phyloP scores from a whole-genome alignment of 1,140 invertebrate species.

The Drosophila santomea region DNA sequence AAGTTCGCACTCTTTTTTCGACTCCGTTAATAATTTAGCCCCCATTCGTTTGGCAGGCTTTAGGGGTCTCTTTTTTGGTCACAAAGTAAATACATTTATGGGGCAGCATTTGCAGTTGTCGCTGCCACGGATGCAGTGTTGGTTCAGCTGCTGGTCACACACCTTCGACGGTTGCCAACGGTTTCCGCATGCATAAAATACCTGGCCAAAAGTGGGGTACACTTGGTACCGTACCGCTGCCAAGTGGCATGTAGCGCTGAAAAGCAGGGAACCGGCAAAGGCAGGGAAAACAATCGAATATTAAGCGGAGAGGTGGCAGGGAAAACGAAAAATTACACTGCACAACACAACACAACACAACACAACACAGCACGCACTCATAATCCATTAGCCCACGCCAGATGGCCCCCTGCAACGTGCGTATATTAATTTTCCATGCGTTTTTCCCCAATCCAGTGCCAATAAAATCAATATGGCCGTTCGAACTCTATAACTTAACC shows the following conservation, averaged over 20 bases:
- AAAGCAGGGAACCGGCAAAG: not conserved
- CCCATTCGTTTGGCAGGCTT: conserved; percentile 11
- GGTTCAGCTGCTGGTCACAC: conserved; percentile 40
- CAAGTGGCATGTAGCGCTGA: conserved; percentile 31
- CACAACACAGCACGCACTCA: conserved; percentile 50
- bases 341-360: conserved; percentile 33
- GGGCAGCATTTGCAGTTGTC: conserved; percentile 19
- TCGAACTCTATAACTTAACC: conserved; percentile 60
- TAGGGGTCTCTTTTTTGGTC: conserved; percentile 25
- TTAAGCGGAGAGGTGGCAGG: conserved; percentile 45
- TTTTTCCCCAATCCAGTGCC: conserved; percentile 46
- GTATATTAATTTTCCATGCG: conserved; percentile 66
- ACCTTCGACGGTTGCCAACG: conserved; percentile 42
- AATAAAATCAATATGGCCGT: conserved; percentile 48
- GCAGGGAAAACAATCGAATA: conserved; percentile 72
- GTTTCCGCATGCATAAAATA: conserved; percentile 42
- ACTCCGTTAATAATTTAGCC: conserved; percentile 22
- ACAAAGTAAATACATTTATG: conserved; percentile 43
- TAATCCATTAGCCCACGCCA: conserved; percentile 75
- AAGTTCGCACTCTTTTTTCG: not conserved
- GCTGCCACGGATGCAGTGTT: conserved; percentile 19
- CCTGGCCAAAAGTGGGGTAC: conserved; percentile 33
- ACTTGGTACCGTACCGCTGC: conserved; percentile 27
- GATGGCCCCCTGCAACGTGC: conserved; percentile 40
- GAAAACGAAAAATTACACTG: conserved; percentile 52